Percentiles rank a stretch among this genome's conserved stretches.
These are phyloP conservation scores for Popillia japonica DNA, from an alignment of 1,140 invertebrate species.

Conservation along the genomic window DNA sequence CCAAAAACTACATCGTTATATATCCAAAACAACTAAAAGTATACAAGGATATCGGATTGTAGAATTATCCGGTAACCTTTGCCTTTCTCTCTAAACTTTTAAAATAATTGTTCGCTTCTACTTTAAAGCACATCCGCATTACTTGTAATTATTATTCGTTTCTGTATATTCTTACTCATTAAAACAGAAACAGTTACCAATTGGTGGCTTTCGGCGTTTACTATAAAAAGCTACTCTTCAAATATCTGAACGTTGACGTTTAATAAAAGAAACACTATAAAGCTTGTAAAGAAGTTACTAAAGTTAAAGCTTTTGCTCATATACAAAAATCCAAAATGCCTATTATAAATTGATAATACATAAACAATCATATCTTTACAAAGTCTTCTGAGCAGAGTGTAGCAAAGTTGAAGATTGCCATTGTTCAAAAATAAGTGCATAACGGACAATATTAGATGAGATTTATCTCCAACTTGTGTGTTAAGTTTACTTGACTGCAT, in stretches of 20 bases:
- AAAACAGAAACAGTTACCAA: no score
- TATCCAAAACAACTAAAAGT: no score
- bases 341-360: constrained; percentile 19
- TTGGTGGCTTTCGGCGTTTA: no score
- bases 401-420: constrained; percentile 19
- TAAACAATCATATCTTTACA: constrained; percentile 34
- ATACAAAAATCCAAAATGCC: constrained; percentile 33
- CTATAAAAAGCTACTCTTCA: neutral
- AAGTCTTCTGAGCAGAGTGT: constrained; percentile 29
- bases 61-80: no score
- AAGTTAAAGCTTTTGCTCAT: constrained; percentile 26
- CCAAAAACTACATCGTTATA: no score
- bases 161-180: no score
- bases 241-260: neutral
- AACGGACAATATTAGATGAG: constrained; percentile 44
- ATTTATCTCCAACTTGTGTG: constrained; percentile 32
- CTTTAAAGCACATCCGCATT: no score
- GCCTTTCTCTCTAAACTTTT: no score
- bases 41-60: no score
- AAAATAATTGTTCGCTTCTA: no score
- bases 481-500: constrained; percentile 38
- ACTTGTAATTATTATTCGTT: no score
- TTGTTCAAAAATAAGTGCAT: constrained; percentile 28
- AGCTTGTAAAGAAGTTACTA: neutral
- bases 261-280: neutral